Evolutionary conservation across 2,113 vertebrate genomes (phyloP).

Genomic region (human (Homo sapiens)): DNA sequence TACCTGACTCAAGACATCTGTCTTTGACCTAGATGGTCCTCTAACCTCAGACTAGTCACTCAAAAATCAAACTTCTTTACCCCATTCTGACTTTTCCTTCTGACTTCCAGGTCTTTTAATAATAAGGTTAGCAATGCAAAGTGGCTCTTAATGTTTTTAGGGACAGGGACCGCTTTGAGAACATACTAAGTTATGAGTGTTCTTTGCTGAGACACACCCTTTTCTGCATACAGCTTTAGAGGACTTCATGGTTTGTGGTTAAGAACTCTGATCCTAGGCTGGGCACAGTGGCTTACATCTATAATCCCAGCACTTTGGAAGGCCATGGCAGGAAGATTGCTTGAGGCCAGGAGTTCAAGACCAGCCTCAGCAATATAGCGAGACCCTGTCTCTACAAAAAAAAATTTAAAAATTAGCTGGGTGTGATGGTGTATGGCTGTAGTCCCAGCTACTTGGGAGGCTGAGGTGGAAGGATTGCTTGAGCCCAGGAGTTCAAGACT

Average conservation of each 20-base stretch:
- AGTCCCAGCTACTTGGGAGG: too few relatives aligned
- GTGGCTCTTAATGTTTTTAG: background rate
- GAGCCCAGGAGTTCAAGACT: too few relatives aligned
- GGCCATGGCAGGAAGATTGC: too few relatives aligned
- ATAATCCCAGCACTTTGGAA: too few relatives aligned
- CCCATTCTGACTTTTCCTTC: background rate
- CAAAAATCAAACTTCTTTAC: background rate
- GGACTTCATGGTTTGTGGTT: background rate
- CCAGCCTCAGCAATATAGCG: too few relatives aligned
- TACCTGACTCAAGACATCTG: too few relatives aligned
- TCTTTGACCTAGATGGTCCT: background rate
- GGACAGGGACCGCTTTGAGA: background rate
- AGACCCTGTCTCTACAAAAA: too few relatives aligned
- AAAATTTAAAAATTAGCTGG: too few relatives aligned
- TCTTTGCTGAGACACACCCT: background rate
- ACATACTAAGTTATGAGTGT: background rate
- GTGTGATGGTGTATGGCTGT: too few relatives aligned
- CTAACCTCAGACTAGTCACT: background rate
- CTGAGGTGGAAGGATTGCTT: too few relatives aligned
- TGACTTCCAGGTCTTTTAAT: background rate
- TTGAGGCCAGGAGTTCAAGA: too few relatives aligned
- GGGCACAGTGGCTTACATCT: too few relatives aligned
- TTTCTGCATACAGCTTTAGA: background rate
- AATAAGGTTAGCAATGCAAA: background rate
- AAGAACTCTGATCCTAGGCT: background rate